Base-by-base conservation (phyloP, 2,888 invertebrate genomes). In the Bellardia pandia region DNA sequence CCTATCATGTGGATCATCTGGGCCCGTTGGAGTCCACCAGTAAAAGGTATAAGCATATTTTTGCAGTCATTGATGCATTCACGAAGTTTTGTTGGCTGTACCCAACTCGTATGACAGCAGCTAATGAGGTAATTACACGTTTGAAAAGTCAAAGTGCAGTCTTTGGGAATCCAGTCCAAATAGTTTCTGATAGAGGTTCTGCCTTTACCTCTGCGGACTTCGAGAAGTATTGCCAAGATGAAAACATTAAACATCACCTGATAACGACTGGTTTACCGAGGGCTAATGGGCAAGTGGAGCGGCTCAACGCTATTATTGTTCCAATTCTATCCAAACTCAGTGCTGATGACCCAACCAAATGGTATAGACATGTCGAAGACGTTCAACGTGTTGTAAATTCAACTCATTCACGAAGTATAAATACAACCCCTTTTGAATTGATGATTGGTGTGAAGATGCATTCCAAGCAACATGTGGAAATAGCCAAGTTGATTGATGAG, bases 61-160 rank as follows among this genome's bases (percentile, higher is more conserved):
- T 93, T 0, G 91, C 91, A 0, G 86, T 93, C 0, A 86, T 93
- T 0, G 93, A 93, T 85, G 90, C 86, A 0, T 93, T 92, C 58
- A 92, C 92, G 0, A 93, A 93, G 75, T 93, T 92, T 89, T 90
- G 89, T 2, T 93, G 93, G 92, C 16, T 93, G 0, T 93, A 90
- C 78, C 92, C 92, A 0, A 90, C 90, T 0, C 92, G 92, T 74
- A 83, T 89, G 2, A 90, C 90, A 0, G 86, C 91, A 0, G 85
- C 90, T 1, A 89, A 89, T 42, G 93, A 94, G 69, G 91, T 90
- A 0, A 56, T 93, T 11, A 53, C 86, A 1, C 91, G 91, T 84
- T 58, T 93, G 3, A 79, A 75, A 7, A 30, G 86, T 3, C 91
- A 91, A 37, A 91, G 91, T 75, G 85, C 88, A 23, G 89, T 72